Evolutionary conservation across 1,140 invertebrate species (phyloP).

Genomic region (Drosophila nigrodunni): DNA sequence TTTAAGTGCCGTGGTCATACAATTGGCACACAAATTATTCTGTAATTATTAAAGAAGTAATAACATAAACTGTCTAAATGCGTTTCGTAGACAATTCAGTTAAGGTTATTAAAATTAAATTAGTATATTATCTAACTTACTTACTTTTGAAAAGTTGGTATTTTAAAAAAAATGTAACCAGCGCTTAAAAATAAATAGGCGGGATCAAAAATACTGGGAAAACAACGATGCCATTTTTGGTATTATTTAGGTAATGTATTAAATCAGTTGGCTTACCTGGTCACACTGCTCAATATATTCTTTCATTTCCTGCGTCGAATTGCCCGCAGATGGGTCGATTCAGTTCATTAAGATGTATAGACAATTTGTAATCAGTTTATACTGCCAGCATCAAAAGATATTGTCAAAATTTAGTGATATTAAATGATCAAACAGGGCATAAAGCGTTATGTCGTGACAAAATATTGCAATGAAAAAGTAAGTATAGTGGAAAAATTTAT

Average conservation of each 20-base stretch:
- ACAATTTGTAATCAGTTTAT: conserved; percentile 1
- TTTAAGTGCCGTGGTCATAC: no score
- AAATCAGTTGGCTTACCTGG: conserved; percentile 2
- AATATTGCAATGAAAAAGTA: conserved; percentile 15
- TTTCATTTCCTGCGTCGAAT: conserved; percentile 36
- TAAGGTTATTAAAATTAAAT: no score
- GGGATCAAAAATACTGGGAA: no score
- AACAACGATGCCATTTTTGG: not conserved
- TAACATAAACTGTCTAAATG: no score
- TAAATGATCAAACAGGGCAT: not conserved
- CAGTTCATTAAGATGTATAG: not conserved
- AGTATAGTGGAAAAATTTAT: not conserved
- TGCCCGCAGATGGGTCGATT: not conserved
- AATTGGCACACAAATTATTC: no score
- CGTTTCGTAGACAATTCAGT: no score
- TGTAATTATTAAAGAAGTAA: no score
- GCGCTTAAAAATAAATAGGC: no score
- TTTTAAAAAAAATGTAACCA: no score
- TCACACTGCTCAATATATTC: conserved; percentile 16
- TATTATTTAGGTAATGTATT: conserved; percentile 9
- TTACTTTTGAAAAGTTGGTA: no score
- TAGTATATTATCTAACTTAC: no score
- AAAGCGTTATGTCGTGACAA: not conserved
- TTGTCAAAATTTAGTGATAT: not conserved
- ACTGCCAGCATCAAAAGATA: not conserved